These are phyloP conservation scores for Melinaea menophilus DNA, from an alignment of 2,888 invertebrate genomes.

Conservation along the genomic window DNA sequence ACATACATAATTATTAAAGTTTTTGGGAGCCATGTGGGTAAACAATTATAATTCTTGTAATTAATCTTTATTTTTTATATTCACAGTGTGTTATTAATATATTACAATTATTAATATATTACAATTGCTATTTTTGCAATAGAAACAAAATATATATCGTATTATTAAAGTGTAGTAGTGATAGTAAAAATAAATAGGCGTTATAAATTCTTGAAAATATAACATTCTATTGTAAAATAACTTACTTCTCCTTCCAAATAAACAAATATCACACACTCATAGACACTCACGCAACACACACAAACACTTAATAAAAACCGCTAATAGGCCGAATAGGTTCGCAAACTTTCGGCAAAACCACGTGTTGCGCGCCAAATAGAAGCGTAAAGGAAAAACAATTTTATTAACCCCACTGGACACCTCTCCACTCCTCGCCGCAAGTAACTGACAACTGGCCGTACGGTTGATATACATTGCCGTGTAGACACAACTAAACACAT, in stretches of 20 bases:
- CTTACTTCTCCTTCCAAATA: slow-evolving; percentile 1
- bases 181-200: too few relatives aligned
- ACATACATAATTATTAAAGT: too few relatives aligned
- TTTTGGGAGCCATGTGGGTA: too few relatives aligned
- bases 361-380: slow-evolving; percentile 54
- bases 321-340: slow-evolving; percentile 47
- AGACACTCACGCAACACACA: slow-evolving; percentile 47
- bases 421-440: slow-evolving; percentile 61
- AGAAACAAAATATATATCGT: too few relatives aligned
- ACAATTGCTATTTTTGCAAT: too few relatives aligned
- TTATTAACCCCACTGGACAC: slow-evolving; percentile 49
- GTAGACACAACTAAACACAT: slow-evolving; percentile 63
- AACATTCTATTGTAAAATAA: background rate
- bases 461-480: slow-evolving; percentile 60
- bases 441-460: slow-evolving; percentile 71
- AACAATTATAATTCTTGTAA: too few relatives aligned
- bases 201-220: too few relatives aligned
- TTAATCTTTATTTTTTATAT: too few relatives aligned
- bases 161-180: too few relatives aligned
- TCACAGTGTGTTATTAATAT: too few relatives aligned
- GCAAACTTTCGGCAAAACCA: slow-evolving; percentile 52
- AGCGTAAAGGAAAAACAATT: slow-evolving; percentile 46
- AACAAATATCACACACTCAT: slow-evolving; percentile 36
- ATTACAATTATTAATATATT: too few relatives aligned
- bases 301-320: slow-evolving; percentile 38